Percentiles rank a stretch among this genome's conserved stretches.
phyloP scores from a whole-genome alignment of 2,797 vertebrate species.

The Selene dorsalis region DNA sequence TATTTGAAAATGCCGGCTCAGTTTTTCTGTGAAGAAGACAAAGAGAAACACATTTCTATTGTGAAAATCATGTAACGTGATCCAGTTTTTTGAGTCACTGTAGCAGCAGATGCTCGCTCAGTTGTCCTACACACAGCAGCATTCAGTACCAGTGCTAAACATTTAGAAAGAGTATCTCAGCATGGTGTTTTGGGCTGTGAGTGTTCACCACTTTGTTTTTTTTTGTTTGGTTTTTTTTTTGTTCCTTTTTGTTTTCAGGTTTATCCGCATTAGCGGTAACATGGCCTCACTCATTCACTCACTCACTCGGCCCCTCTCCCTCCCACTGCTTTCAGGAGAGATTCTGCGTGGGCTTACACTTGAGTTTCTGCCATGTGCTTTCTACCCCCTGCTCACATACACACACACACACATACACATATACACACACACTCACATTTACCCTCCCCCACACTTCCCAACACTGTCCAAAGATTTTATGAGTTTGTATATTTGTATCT shows the following conservation, averaged over 20 bases:
- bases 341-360: constrained; percentile 81
- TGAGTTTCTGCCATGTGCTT: constrained; percentile 82
- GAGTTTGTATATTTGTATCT: constrained; percentile 62
- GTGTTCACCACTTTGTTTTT: constrained; percentile 1
- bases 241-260: constrained; percentile 28
- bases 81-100: constrained; percentile 11
- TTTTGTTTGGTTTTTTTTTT: too few species aligned
- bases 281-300: constrained; percentile 72
- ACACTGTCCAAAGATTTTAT: constrained; percentile 64
- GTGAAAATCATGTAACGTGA: neutral
- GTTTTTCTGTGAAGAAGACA: neutral
- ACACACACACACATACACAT: constrained; percentile 40
- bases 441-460: constrained; percentile 64
- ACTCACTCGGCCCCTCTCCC: constrained; percentile 66
- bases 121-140: neutral
- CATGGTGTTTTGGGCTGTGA: neutral
- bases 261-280: constrained; percentile 54
- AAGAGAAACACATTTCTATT: neutral
- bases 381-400: constrained; percentile 65
- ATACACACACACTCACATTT: constrained; percentile 20
- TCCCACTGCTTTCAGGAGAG: constrained; percentile 79
- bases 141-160: neutral
- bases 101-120: neutral
- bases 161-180: constrained; percentile 2
- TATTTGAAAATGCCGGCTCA: neutral